phyloP scores from a whole-genome alignment of 2,888 invertebrate species.

The Polyommatus iphigenia region DNA sequence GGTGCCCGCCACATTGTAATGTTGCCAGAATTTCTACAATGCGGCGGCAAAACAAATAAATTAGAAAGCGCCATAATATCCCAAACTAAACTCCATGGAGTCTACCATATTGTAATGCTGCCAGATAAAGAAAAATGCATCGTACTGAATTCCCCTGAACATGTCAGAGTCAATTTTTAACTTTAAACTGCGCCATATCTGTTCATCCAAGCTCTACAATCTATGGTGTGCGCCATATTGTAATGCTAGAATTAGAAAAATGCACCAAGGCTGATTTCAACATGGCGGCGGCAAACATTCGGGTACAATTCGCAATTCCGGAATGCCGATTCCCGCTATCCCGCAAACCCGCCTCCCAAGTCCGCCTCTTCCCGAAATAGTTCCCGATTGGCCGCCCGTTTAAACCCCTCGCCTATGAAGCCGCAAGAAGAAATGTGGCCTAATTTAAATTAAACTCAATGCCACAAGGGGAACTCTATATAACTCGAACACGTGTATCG shows the following conservation, averaged over 20 bases:
- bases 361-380: conserved; percentile 67
- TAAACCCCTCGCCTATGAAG: conserved; percentile 64
- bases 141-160: neutral
- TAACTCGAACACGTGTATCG: neutral
- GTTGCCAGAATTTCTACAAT: no score
- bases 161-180: no score
- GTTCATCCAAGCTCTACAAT: neutral
- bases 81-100: neutral
- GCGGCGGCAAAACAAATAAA: neutral
- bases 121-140: neutral
- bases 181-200: neutral
- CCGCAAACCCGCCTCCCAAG: conserved; percentile 57
- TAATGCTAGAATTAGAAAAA: conserved; percentile 13
- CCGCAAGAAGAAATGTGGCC: conserved; percentile 35
- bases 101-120: no score
- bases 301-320: conserved; percentile 45
- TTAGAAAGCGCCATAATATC: neutral
- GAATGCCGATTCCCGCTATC: conserved; percentile 48
- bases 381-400: conserved; percentile 65
- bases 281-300: conserved; percentile 25
- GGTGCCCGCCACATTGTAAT: no score
- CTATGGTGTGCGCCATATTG: neutral
- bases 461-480: neutral
- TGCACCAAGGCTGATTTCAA: neutral
- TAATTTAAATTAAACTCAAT: conserved; percentile 8